Percentiles rank a stretch among this genome's conserved stretches.
phyloP scores from a whole-genome alignment of 1,140 invertebrate species.

The Ephestia elutella region DNA sequence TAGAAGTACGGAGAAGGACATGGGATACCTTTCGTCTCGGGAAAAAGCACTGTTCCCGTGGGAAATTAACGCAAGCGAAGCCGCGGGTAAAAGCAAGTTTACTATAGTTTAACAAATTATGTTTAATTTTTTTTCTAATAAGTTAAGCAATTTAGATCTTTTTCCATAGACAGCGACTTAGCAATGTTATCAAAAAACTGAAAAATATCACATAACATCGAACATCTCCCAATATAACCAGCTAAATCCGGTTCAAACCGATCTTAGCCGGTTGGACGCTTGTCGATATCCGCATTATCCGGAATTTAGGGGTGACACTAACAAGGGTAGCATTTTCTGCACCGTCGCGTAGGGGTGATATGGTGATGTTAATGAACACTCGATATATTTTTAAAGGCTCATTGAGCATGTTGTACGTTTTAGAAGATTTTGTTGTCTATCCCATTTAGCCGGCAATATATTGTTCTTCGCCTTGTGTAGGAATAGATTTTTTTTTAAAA shows the following conservation, averaged over 20 bases:
- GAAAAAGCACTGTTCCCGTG: too few species aligned
- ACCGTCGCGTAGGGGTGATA: not conserved
- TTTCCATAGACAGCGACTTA: too few species aligned
- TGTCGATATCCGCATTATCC: conserved; percentile 3
- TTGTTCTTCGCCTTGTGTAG: not conserved
- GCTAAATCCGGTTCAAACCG: not conserved
- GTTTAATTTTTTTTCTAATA: too few species aligned
- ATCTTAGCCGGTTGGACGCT: conserved; percentile 1
- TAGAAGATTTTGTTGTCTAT: not conserved
- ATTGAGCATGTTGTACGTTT: not conserved
- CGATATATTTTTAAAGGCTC: not conserved
- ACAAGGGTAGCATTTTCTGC: conserved; percentile 4
- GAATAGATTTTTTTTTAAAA: too few species aligned
- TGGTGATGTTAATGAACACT: not conserved
- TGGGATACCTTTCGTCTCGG: too few species aligned
- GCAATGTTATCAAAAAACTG: too few species aligned
- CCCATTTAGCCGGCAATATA: not conserved
- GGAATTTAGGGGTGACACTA: conserved; percentile 1
- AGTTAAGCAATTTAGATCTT: too few species aligned
- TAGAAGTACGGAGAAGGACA: too few species aligned
- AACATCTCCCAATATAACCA: not conserved
- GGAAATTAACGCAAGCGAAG: too few species aligned
- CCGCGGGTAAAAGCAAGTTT: too few species aligned
- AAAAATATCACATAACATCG: too few species aligned
- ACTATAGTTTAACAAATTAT: too few species aligned